Evolutionary conservation across 23 tunicate species (phyloP).

Genomic region (Styela plicata): DNA sequence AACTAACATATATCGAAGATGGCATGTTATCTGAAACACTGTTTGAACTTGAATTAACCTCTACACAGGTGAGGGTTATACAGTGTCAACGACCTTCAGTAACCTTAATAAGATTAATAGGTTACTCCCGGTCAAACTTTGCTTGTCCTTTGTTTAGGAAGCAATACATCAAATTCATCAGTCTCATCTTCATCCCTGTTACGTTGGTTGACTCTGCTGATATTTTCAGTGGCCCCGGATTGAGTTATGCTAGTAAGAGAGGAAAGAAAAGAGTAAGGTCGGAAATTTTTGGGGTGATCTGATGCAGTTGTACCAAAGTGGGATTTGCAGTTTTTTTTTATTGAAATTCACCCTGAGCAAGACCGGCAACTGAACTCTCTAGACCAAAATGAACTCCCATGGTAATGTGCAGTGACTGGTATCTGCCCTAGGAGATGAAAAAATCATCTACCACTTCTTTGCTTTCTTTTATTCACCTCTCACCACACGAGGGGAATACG

Average conservation of each 20-base stretch:
- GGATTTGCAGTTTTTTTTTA: too few relatives aligned
- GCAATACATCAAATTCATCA: constrained; percentile 58
- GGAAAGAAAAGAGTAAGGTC: background rate
- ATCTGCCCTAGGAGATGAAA: too few relatives aligned
- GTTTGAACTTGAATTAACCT: background rate
- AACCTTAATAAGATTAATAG: background rate
- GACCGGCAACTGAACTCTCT: too few relatives aligned
- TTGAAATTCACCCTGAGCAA: too few relatives aligned
- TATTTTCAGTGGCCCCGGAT: constrained; percentile 65
- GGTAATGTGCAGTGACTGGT: too few relatives aligned
- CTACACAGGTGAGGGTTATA: background rate
- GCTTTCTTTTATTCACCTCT: too few relatives aligned
- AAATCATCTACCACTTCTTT: too few relatives aligned
- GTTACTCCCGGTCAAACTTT: background rate
- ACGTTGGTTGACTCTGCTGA: constrained; percentile 55
- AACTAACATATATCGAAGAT: background rate
- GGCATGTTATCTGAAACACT: background rate
- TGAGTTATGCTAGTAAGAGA: constrained; percentile 48
- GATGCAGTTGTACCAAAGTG: too few relatives aligned
- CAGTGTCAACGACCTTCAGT: background rate
- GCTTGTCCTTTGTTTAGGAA: constrained; percentile 52
- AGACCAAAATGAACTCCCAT: too few relatives aligned
- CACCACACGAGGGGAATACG: too few relatives aligned
- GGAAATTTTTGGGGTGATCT: too few relatives aligned
- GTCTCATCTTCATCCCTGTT: constrained; percentile 30